Conservation (phyloP, 2,888 invertebrate genomes). For the Blastobasis lacticolella region DNA sequence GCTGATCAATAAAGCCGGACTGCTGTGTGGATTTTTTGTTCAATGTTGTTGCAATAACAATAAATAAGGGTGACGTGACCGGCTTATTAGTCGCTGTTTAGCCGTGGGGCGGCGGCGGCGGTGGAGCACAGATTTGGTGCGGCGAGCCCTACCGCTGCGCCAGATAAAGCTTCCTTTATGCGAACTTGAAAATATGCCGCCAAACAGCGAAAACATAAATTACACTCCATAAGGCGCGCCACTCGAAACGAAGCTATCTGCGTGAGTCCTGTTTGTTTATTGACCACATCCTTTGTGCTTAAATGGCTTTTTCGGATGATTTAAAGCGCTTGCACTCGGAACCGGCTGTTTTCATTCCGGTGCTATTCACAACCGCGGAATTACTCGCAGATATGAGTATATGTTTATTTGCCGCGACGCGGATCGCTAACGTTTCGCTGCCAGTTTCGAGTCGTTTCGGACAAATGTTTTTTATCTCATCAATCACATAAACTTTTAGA, state of each 20-base stretch:
- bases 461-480: slow-evolving; percentile 20
- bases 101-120: slow-evolving; percentile 3
- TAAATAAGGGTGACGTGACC: slow-evolving; percentile 69
- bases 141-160: slow-evolving; percentile 18
- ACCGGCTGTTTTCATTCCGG: slow-evolving; percentile 32
- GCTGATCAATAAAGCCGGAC: slow-evolving; percentile 42
- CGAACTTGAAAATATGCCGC: slow-evolving; percentile 34
- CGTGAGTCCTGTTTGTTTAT: slow-evolving; percentile 55
- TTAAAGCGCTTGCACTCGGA: slow-evolving; percentile 41
- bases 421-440: slow-evolving; percentile 24
- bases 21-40: slow-evolving; percentile 44
- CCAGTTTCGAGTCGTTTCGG: slow-evolving; percentile 8
- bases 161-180: slow-evolving; percentile 37
- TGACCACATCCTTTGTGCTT: slow-evolving; percentile 59
- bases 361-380: slow-evolving; percentile 39
- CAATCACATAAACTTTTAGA: slow-evolving; percentile 17
- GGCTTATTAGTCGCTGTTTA: slow-evolving; percentile 64
- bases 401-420: slow-evolving; percentile 18
- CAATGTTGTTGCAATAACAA: slow-evolving; percentile 59
- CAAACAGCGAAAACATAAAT: slow-evolving; percentile 39
- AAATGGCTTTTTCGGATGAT: slow-evolving; percentile 55
- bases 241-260: slow-evolving; percentile 40
- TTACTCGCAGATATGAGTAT: background rate
- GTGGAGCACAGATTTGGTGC: too few relatives aligned
- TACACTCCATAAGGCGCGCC: slow-evolving; percentile 36